Evolutionary conservation across 2,888 invertebrate species (phyloP).

Genomic region (Gasteruption jaculator): DNA sequence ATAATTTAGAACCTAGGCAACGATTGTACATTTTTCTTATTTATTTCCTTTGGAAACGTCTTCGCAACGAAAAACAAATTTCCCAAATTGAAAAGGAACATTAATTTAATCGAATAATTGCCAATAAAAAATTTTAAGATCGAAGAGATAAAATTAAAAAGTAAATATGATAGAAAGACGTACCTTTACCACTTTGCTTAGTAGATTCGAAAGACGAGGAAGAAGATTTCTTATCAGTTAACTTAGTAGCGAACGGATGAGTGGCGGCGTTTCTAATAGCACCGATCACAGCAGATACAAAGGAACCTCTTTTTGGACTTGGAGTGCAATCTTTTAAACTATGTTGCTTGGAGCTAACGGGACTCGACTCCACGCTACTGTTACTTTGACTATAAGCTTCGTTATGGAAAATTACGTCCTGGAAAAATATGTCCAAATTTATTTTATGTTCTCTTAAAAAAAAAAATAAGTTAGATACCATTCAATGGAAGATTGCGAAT

Average conservation of each 20-base stretch:
- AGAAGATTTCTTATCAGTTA: slow-evolving; percentile 33
- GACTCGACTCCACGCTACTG: slow-evolving; percentile 66
- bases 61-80: no score
- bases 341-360: slow-evolving; percentile 50
- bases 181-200: slow-evolving; percentile 44
- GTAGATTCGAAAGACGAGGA: slow-evolving; percentile 31
- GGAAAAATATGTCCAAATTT: slow-evolving; percentile 26
- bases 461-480: slow-evolving; percentile 1
- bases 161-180: neutral
- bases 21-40: neutral
- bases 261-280: slow-evolving; percentile 62
- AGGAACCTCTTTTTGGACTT: slow-evolving; percentile 64
- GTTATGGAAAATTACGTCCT: slow-evolving; percentile 76
- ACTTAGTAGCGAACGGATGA: slow-evolving; percentile 43
- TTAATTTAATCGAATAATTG: neutral
- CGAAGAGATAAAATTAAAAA: neutral
- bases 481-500: neutral
- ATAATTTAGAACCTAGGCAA: neutral
- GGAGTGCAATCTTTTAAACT: slow-evolving; percentile 50
- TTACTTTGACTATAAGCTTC: slow-evolving; percentile 70
- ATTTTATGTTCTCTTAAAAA: slow-evolving; percentile 2
- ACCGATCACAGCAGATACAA: slow-evolving; percentile 70
- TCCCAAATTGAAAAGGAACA: neutral
- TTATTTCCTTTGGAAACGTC: neutral
- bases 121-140: slow-evolving; percentile 2